phyloP scores from a whole-genome alignment of 2,888 invertebrate species.

The Mesoligia furuncula region DNA sequence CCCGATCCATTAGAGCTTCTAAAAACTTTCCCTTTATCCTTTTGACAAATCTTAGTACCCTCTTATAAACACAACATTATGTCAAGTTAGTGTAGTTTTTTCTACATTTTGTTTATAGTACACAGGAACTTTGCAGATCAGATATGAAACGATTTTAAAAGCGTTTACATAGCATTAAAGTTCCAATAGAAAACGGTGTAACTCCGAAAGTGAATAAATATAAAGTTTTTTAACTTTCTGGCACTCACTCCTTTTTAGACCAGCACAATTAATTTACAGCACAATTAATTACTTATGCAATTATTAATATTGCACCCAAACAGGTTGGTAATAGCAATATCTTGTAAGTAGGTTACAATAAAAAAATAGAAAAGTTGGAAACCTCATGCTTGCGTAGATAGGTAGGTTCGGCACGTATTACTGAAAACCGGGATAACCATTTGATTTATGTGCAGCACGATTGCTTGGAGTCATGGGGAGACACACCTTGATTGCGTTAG shows the following conservation, averaged over 20 bases:
- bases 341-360: neutral
- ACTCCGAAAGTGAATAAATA: conserved; percentile 21
- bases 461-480: neutral
- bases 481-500: neutral
- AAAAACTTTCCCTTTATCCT: too few species aligned
- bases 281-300: neutral
- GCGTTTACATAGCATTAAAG: conserved; percentile 17
- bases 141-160: conserved; percentile 14
- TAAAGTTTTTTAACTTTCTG: neutral
- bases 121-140: conserved; percentile 2
- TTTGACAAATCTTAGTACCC: neutral
- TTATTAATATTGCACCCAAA: too few species aligned
- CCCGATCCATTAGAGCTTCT: too few species aligned
- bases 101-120: neutral
- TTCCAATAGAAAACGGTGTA: conserved; percentile 6
- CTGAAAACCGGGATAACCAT: neutral
- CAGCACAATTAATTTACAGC: neutral
- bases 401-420: neutral
- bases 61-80: neutral
- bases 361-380: neutral
- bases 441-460: neutral
- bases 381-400: neutral
- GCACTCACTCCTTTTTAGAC: too few species aligned
- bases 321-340: neutral
- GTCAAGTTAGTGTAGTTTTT: neutral